These are phyloP conservation scores for Selenia dentaria DNA, from an alignment of 2,888 invertebrate species.

Conservation along the genomic window DNA sequence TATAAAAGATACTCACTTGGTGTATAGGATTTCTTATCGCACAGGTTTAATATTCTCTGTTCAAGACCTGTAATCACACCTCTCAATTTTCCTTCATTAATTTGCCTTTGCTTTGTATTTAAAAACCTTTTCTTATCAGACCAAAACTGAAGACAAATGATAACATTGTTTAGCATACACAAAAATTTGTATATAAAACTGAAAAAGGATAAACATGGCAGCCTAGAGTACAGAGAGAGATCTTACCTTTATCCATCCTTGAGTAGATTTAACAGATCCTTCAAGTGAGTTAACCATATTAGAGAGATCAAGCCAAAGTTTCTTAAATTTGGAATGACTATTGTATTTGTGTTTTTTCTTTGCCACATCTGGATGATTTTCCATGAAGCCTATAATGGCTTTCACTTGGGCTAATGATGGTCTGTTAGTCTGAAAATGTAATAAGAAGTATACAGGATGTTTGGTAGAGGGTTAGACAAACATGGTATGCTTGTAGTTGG, in stretches of 20 bases:
- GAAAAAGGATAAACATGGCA: no score
- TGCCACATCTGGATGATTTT: constrained; percentile 64
- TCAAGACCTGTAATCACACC: constrained; percentile 55
- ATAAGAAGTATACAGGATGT: no score
- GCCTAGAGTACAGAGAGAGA: no score
- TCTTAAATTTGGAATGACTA: constrained; percentile 57
- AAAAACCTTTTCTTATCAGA: constrained; percentile 65
- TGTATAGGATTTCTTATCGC: constrained; percentile 42
- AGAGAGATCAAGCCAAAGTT: constrained; percentile 61
- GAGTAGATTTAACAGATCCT: constrained; percentile 62
- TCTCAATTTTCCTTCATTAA: constrained; percentile 55
- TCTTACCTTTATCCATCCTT: constrained; percentile 71
- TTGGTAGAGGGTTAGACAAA: no score
- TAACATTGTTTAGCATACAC: no score
- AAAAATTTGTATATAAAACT: no score
- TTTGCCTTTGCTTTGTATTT: constrained; percentile 59
- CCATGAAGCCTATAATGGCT: constrained; percentile 62
- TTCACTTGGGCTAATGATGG: constrained; percentile 64
- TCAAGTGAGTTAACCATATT: constrained; percentile 58
- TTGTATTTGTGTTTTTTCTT: constrained; percentile 56
- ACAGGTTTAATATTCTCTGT: constrained; percentile 56
- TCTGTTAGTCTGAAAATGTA: constrained; percentile 49
- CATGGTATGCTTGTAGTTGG: no score
- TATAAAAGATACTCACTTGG: constrained; percentile 44
- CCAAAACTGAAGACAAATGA: constrained; percentile 68